Evolutionary conservation across 1,140 invertebrate species (phyloP).

Genomic region (Scaptomyza graminum): DNA sequence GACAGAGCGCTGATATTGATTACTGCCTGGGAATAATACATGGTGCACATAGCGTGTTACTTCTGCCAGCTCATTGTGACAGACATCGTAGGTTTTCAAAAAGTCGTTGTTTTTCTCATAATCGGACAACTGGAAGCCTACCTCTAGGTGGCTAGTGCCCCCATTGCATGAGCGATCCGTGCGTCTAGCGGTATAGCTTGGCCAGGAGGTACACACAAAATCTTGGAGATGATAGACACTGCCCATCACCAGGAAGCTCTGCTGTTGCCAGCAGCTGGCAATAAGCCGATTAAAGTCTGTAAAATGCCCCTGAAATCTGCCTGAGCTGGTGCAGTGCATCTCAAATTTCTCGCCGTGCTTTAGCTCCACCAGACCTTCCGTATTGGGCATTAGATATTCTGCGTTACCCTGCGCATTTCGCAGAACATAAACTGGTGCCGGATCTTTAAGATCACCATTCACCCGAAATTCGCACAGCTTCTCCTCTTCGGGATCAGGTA

Average conservation of each 20-base stretch:
- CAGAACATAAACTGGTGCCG: conserved; percentile 58
- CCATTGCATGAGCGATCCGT: conserved; percentile 73
- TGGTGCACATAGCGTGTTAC: conserved; percentile 84
- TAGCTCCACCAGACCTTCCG: conserved; percentile 52
- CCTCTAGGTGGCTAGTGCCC: conserved; percentile 72
- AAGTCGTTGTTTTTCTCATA: conserved; percentile 59
- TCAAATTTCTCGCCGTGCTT: conserved; percentile 63
- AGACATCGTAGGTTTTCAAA: conserved; percentile 83
- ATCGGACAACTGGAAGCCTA: conserved; percentile 65
- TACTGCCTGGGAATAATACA: conserved; percentile 71
- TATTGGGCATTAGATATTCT: conserved; percentile 60
- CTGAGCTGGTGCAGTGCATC: conserved; percentile 57
- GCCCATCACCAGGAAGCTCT: conserved; percentile 58
- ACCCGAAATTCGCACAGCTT: conserved; percentile 55
- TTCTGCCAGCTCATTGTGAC: conserved; percentile 79
- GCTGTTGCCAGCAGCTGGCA: conserved; percentile 57
- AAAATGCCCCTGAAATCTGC: conserved; percentile 50
- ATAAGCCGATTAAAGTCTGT: conserved; percentile 34
- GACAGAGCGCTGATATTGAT: conserved; percentile 74
- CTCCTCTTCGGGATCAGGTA: conserved; percentile 13
- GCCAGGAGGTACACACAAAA: conserved; percentile 72
- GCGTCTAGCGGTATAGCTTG: conserved; percentile 69
- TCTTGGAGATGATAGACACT: conserved; percentile 61
- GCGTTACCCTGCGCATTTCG: conserved; percentile 31
- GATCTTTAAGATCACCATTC: conserved; percentile 67